Evolutionary conservation across 2,888 invertebrate species (phyloP), one percentile per base, ranked within the genome.

Genomic region (Argyra leucocephala): DNA sequence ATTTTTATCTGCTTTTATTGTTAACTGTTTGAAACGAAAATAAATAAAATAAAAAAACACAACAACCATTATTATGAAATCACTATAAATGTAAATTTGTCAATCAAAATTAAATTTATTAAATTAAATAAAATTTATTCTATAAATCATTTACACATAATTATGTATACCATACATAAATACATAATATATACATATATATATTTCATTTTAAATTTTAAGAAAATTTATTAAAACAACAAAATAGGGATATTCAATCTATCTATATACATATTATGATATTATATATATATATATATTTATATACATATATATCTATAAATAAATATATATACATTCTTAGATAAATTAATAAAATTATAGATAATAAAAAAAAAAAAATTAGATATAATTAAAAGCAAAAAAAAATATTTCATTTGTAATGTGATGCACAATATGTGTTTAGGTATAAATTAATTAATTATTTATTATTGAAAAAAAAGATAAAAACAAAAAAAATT

Each of bases 351-450:
- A 26, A 62, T 63, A 58, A 64, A 22, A 12, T 61, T 23, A 57
- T n/a, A 10, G 7, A 31, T 10, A 31, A 31, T 31, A 62, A 65
- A 37, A 65, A 61, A 21, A 22, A 24, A 64, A 57, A 15, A 60
- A 61, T 63, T 57, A 26, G 31, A 58, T 65, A 64, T 4, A 64
- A 26, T 36, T 15, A 12, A 37, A 37, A 37, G 10, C 6, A 23
- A 64, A 70, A 66, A 65, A 65, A 67, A 70, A 61, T 68, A 70
- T 69, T 71, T 67, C 72, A 72, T 73, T 67, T 18, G 18, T 48
- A 48, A 48, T 48, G 48, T 48, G 48, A 48, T 48, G 48, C 48
- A 48, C 48, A 48, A 48, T 48, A 48, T 48, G 48, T 48, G 48
- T 48, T 1, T 48, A 48, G 48, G 15, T 48, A 48, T 48, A 48